A percentile compares a stretch with the other conserved stretches of the same genome.
These are phyloP conservation scores for Aythya fuligula DNA, from an alignment of 2,797 vertebrate genomes.

Conservation along the genomic window DNA sequence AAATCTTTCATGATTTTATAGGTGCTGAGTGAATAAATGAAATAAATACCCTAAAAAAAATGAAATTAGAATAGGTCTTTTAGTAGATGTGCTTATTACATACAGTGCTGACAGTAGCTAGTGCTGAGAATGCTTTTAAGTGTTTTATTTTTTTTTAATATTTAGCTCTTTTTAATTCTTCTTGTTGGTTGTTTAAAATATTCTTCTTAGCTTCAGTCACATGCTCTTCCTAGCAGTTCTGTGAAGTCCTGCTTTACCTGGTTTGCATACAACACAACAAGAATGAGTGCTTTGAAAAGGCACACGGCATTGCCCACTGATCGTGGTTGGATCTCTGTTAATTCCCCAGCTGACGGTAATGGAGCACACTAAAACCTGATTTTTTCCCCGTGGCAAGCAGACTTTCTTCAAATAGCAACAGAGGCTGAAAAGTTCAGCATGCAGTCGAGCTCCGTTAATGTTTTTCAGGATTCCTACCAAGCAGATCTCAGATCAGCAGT, in stretches of 20 bases:
- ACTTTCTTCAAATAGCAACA: neutral
- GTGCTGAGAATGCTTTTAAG: slow-evolving; percentile 1
- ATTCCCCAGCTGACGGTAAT: neutral
- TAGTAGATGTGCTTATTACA: neutral
- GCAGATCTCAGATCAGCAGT: neutral
- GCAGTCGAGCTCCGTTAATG: neutral
- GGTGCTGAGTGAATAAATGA: neutral
- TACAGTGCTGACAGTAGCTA: neutral
- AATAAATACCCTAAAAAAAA: neutral
- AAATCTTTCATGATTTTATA: neutral
- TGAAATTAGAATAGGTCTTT: neutral
- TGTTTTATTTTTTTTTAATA: neutral
- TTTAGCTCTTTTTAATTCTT: neutral
- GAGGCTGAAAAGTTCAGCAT: neutral
- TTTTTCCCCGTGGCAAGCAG: neutral
- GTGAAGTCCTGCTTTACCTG: neutral
- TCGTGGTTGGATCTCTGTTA: neutral
- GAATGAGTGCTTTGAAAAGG: neutral
- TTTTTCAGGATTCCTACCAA: slow-evolving; percentile 14
- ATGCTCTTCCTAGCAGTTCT: neutral
- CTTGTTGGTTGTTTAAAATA: neutral
- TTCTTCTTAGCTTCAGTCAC: neutral
- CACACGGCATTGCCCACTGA: neutral
- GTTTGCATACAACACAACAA: neutral
- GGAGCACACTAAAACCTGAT: neutral